phyloP scores from a whole-genome alignment of 2,888 invertebrate species.

The Hedychridium roseum region DNA sequence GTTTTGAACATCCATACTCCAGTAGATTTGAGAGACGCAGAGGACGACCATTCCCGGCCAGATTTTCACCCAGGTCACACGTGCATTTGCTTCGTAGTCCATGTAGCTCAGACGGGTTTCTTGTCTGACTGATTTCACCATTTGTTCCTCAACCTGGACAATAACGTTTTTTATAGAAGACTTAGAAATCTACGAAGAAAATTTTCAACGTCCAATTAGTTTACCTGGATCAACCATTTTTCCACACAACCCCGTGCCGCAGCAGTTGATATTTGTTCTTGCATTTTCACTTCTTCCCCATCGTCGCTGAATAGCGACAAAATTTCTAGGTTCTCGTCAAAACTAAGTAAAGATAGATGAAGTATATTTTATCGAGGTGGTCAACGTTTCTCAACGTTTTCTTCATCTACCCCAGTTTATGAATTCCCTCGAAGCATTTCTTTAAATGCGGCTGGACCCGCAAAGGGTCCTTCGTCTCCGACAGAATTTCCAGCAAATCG shows the following conservation, averaged over 20 bases:
- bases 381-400: too few species aligned
- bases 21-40: constrained; percentile 81
- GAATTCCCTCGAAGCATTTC: constrained; percentile 89
- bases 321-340: constrained; percentile 77
- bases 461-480: constrained; percentile 86
- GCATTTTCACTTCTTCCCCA: constrained; percentile 75
- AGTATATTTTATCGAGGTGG: too few species aligned
- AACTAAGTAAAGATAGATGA: constrained; percentile 54
- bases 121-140: constrained; percentile 76
- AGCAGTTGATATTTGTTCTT: constrained; percentile 71
- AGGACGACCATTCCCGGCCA: constrained; percentile 88
- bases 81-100: constrained; percentile 68
- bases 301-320: constrained; percentile 80
- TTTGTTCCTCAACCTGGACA: constrained; percentile 79
- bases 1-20: constrained; percentile 82
- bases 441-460: constrained; percentile 86
- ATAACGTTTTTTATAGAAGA: background rate
- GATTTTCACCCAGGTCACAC: constrained; percentile 76
- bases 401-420: constrained; percentile 67
- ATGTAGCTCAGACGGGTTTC: constrained; percentile 74
- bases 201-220: too few species aligned
- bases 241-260: constrained; percentile 85
- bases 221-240: constrained; percentile 78
- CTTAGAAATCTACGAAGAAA: background rate
- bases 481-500: constrained; percentile 88